Evolutionary conservation across 2,113 vertebrate genomes (phyloP).

Genomic region (Tyto alba): DNA sequence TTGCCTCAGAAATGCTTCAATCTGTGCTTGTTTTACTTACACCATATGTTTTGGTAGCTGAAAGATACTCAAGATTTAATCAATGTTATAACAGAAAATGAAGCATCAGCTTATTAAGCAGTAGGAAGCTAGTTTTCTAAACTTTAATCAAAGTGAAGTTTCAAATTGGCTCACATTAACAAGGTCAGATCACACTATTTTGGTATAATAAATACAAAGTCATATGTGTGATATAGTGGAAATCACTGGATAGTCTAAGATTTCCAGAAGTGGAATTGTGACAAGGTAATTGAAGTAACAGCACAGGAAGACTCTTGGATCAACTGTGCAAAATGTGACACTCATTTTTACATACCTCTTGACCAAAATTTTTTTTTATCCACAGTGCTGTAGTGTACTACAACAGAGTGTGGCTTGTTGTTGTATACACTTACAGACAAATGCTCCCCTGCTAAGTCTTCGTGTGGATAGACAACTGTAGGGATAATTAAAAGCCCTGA

Average conservation of each 20-base stretch:
- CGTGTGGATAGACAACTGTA: neutral
- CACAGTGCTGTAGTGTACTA: neutral
- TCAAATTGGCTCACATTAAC: neutral
- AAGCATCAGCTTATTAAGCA: neutral
- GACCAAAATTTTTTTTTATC: fast-evolving
- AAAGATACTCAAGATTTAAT: slow-evolving; percentile 16
- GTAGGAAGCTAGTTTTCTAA: neutral
- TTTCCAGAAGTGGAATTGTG: neutral
- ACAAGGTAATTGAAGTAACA: neutral
- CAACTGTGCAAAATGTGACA: neutral
- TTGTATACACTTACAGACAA: neutral
- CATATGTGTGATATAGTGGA: neutral
- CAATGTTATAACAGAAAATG: neutral
- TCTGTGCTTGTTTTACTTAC: slow-evolving; percentile 50
- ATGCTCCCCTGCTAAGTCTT: neutral
- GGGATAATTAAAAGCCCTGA: neutral
- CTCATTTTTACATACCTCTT: neutral
- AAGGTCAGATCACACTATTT: neutral
- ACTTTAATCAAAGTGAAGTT: neutral
- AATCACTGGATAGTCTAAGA: neutral
- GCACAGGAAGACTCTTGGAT: neutral
- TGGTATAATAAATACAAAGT: neutral
- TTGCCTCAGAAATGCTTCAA: slow-evolving; percentile 34
- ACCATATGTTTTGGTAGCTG: slow-evolving; percentile 10
- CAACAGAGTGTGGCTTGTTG: neutral